A percentile compares a stretch with the other conserved stretches of the same genome.
Conservation (phyloP, 2,113 vertebrate species). For the Centropus bengalensis region DNA sequence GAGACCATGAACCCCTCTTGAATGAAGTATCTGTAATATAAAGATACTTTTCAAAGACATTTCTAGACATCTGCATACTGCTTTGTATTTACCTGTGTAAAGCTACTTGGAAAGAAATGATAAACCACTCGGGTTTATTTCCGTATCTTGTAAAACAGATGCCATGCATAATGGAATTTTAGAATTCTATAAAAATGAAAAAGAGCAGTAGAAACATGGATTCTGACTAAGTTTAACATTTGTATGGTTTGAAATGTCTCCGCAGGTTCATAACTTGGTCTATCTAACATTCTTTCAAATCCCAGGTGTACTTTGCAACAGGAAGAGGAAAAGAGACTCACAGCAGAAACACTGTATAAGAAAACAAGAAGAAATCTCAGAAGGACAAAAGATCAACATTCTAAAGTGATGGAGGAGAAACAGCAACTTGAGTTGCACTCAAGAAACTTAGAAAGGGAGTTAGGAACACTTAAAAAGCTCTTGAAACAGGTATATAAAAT, state of each 20-base stretch:
- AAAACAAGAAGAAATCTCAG: constrained; percentile 83
- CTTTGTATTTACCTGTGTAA: neutral
- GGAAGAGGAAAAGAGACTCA: constrained; percentile 88
- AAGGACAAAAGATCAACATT: constrained; percentile 85
- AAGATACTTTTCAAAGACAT: neutral
- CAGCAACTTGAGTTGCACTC: constrained; percentile 84
- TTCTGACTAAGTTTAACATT: neutral
- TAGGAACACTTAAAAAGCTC: constrained; percentile 79
- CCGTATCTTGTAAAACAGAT: neutral
- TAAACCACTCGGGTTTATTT: neutral
- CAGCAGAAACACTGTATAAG: constrained; percentile 80
- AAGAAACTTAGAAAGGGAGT: constrained; percentile 85
- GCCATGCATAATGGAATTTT: neutral
- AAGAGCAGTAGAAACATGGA: neutral
- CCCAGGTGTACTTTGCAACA: constrained; percentile 88
- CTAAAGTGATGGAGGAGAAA: constrained; percentile 82
- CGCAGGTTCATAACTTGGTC: neutral
- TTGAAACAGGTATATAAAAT: constrained; percentile 81
- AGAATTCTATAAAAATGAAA: neutral
- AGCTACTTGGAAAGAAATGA: neutral
- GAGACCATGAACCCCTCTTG: neutral
- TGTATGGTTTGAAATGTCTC: neutral
- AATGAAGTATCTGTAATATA: neutral
- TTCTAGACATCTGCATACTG: neutral
- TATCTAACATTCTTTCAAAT: neutral